Conservation (phyloP, 2,888 invertebrate genomes). For the Drosophila acutilabella region DNA sequence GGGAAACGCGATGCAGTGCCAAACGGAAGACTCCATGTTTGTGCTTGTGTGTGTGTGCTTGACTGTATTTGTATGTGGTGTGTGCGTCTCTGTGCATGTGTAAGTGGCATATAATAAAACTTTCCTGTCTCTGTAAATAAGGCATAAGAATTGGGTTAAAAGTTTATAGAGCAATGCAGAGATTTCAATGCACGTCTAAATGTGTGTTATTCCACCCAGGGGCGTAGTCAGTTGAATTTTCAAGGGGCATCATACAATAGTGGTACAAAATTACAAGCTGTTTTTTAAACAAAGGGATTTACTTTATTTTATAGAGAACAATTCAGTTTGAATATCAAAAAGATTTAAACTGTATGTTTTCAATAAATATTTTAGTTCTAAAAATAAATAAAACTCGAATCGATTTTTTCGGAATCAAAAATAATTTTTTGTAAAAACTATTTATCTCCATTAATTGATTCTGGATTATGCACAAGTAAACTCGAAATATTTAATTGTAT, state of each 20-base stretch:
- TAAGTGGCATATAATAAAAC: constrained; percentile 65
- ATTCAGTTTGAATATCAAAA: too few species aligned
- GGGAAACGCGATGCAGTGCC: constrained; percentile 39
- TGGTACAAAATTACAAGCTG: too few species aligned
- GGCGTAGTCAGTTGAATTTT: background rate
- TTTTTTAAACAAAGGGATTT: too few species aligned
- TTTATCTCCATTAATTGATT: too few species aligned
- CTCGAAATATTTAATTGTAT: too few species aligned
- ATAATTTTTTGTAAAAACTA: too few species aligned
- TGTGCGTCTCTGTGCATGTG: constrained; percentile 23
- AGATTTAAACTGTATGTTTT: too few species aligned
- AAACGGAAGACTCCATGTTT: constrained; percentile 34
- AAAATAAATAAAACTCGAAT: too few species aligned
- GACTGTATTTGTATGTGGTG: constrained; percentile 3
- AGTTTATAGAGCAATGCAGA: constrained; percentile 81
- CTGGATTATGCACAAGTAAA: too few species aligned
- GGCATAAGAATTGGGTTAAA: constrained; percentile 82
- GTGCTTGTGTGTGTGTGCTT: constrained; percentile 8
- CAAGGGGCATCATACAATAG: background rate
- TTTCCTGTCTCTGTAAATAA: constrained; percentile 78
- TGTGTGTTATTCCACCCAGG: background rate
- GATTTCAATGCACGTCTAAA: constrained; percentile 59
- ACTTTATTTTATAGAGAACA: too few species aligned
- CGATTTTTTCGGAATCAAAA: too few species aligned
- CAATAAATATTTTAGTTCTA: too few species aligned